Percentiles rank a stretch among this genome's conserved stretches.
These are phyloP conservation scores for Oxyteleia sp. DNA, from an alignment of 2,888 invertebrate genomes.

Conservation along the genomic window DNA sequence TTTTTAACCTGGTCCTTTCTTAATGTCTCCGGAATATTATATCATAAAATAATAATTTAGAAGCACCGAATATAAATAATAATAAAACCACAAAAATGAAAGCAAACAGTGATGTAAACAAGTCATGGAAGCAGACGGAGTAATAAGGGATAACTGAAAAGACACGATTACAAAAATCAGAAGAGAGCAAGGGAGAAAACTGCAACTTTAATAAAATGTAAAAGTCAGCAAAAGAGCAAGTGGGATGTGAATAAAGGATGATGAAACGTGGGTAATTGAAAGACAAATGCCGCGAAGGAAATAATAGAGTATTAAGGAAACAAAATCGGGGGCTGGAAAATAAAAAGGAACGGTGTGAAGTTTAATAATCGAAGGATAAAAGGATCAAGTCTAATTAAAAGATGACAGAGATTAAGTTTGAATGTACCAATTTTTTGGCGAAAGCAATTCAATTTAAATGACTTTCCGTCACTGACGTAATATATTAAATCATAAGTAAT, in stretches of 20 bases:
- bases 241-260: conserved; percentile 17
- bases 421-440: no score
- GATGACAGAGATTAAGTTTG: no score
- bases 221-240: conserved; percentile 18
- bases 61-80: no score
- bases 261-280: conserved; percentile 26
- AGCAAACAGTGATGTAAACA: no score
- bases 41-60: no score
- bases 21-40: no score
- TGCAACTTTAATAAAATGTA: conserved; percentile 16
- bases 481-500: no score
- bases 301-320: conserved; percentile 26
- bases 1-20: no score
- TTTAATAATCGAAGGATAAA: conserved; percentile 4
- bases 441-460: no score
- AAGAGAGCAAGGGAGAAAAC: background rate
- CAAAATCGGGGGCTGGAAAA: background rate
- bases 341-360: background rate
- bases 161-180: background rate
- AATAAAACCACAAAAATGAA: no score
- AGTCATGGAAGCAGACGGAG: no score
- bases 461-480: no score
- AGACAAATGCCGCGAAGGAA: conserved; percentile 21
- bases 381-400: conserved; percentile 16
- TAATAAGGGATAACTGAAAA: background rate